phyloP scores from a whole-genome alignment of 2,888 invertebrate genomes.

The Hyposoter dolosus region DNA sequence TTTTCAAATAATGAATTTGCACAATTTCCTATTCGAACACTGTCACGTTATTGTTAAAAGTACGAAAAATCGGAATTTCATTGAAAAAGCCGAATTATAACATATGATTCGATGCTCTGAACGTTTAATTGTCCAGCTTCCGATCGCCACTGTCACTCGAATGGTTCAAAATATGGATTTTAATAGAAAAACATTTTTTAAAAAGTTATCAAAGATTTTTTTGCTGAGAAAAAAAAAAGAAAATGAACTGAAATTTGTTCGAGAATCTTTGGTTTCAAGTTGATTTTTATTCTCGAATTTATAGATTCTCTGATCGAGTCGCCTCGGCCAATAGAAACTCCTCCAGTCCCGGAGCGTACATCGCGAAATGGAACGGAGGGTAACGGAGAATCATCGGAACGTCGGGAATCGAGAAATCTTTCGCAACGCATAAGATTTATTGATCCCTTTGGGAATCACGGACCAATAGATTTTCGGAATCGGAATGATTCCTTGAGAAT shows the following conservation, averaged over 20 bases:
- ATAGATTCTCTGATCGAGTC: conserved; percentile 13
- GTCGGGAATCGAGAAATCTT: conserved; percentile 42
- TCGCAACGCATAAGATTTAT: conserved; percentile 55
- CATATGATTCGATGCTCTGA: neutral
- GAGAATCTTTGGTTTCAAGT: too few species aligned
- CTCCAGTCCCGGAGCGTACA: conserved; percentile 22
- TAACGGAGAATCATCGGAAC: conserved; percentile 24
- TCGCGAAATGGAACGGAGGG: conserved; percentile 1
- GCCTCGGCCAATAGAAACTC: conserved; percentile 9
- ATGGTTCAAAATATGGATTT: too few species aligned
- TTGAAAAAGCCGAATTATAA: neutral
- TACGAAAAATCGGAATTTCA: neutral
- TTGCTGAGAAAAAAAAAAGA: too few species aligned
- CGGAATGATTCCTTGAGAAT: conserved; percentile 64
- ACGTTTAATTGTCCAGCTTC: neutral
- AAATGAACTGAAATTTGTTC: too few species aligned
- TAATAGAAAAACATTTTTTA: neutral
- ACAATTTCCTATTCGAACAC: neutral
- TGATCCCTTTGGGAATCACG: conserved; percentile 39
- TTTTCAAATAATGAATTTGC: neutral
- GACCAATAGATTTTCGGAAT: conserved; percentile 21
- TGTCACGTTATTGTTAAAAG: neutral
- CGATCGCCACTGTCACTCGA: too few species aligned
- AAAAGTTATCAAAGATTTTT: too few species aligned
- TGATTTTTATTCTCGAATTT: neutral